These are phyloP conservation scores for Bombus confusus DNA, from an alignment of 1,140 invertebrate species.

Conservation along the genomic window DNA sequence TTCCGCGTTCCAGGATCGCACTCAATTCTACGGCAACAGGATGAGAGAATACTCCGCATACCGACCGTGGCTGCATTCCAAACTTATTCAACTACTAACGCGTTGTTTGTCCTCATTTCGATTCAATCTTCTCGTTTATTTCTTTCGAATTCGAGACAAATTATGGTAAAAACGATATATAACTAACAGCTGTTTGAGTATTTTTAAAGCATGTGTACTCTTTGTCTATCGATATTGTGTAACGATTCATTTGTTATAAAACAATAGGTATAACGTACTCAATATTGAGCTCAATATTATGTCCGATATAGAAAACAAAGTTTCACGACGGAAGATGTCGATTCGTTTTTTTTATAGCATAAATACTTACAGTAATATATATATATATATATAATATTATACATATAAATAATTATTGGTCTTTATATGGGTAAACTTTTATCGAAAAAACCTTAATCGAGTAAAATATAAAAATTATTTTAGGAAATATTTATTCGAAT, in stretches of 20 bases:
- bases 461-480: background rate
- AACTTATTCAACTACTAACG: conserved; percentile 34
- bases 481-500: too few species aligned
- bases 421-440: background rate
- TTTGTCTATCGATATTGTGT: background rate
- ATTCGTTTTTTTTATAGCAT: background rate
- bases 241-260: background rate
- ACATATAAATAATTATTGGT: too few species aligned
- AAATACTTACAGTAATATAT: background rate
- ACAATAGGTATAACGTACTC: background rate
- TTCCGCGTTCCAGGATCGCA: conserved; percentile 47
- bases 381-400: too few species aligned
- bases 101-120: conserved; percentile 26
- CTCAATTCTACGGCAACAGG: conserved; percentile 20
- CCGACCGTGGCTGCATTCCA: conserved; percentile 27
- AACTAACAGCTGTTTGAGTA: background rate
- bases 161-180: background rate
- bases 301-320: background rate
- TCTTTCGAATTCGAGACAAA: background rate
- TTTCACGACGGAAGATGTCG: background rate
- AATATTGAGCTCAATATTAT: background rate
- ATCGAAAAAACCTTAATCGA: background rate
- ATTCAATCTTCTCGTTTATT: background rate
- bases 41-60: conserved; percentile 38
- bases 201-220: too few species aligned